Evolutionary conservation across 35 echinoderm and acorn worm species (phyloP).

Genomic region (Stichopus chloronotus): DNA sequence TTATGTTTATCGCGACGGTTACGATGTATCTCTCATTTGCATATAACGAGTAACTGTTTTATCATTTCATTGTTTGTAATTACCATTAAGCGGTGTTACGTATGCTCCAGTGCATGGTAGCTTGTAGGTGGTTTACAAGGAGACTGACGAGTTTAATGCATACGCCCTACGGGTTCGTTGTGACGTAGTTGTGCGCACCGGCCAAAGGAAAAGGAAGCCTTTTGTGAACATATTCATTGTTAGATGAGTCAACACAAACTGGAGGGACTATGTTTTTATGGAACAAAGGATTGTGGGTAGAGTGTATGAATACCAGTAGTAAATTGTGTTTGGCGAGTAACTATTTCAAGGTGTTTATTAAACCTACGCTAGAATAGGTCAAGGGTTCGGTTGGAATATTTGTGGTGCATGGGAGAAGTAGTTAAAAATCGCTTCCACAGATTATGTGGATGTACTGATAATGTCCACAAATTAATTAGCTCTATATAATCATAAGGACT

Average conservation of each 20-base stretch:
- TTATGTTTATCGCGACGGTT: neutral
- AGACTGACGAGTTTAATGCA: neutral
- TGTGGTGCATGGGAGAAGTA: neutral
- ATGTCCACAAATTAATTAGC: no score
- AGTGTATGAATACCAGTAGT: constrained; percentile 44
- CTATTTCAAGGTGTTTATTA: constrained; percentile 44
- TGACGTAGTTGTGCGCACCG: neutral
- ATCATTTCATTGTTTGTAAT: constrained; percentile 8
- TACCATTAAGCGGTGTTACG: constrained; percentile 7
- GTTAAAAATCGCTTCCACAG: neutral
- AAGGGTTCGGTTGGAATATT: constrained; percentile 26
- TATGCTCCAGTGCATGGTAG: neutral
- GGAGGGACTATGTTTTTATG: constrained; percentile 41
- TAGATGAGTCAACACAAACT: constrained; percentile 49
- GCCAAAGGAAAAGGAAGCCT: constrained; percentile 39
- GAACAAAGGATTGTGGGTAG: constrained; percentile 53
- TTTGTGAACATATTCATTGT: constrained; percentile 35
- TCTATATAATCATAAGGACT: no score
- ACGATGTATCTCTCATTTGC: neutral
- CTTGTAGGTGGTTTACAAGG: neutral
- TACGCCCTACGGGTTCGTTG: constrained; percentile 2
- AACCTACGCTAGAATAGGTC: constrained; percentile 39
- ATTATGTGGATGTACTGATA: no score
- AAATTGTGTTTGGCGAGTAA: constrained; percentile 50
- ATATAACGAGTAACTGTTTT: neutral